Conservation (phyloP, 2,113 vertebrate species). For the Crotalus tigris region DNA sequence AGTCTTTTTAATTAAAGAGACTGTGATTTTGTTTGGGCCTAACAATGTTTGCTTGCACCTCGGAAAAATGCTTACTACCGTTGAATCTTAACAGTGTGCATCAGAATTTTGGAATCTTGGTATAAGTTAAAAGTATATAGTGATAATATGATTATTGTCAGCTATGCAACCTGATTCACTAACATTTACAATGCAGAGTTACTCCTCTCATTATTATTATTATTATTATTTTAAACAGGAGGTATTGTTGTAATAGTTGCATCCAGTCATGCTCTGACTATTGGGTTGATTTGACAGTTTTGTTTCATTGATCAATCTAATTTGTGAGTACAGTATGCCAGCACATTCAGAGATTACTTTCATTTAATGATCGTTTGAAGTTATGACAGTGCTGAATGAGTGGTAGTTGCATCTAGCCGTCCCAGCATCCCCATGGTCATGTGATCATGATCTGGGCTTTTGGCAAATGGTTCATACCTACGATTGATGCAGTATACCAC, state of each 20-base stretch:
- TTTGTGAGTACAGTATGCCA: neutral
- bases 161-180: neutral
- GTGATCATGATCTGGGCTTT: neutral
- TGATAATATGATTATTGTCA: neutral
- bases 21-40: neutral
- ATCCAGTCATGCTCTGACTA: neutral
- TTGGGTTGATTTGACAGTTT: neutral
- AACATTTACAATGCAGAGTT: neutral
- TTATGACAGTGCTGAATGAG: neutral
- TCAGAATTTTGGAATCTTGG: neutral
- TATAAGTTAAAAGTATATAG: neutral
- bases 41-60: neutral
- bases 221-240: neutral
- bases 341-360: neutral
- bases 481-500: neutral
- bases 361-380: neutral
- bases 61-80: neutral
- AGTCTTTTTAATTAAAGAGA: neutral
- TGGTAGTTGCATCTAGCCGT: neutral
- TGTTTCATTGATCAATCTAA: neutral
- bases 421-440: neutral
- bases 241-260: neutral
- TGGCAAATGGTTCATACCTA: neutral
- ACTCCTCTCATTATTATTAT: neutral
- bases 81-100: neutral